phyloP scores from a whole-genome alignment of 2,888 invertebrate species.

The Auanema freiburgensis region DNA sequence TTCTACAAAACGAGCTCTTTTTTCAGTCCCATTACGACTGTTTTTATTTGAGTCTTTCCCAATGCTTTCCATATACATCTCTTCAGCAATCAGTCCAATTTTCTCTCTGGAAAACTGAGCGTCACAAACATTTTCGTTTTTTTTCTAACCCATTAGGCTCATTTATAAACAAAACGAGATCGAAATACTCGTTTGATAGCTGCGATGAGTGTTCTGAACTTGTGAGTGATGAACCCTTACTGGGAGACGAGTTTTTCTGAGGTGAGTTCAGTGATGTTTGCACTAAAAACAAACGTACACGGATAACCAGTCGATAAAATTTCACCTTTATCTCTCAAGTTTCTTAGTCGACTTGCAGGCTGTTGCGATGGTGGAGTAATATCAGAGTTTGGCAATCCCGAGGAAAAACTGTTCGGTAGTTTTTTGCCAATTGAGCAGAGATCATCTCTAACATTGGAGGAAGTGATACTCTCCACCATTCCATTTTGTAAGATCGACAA shows the following conservation, averaged over 20 bases:
- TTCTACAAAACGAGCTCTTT: constrained; percentile 54
- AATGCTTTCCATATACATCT: constrained; percentile 64
- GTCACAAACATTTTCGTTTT: background rate
- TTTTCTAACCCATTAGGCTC: background rate
- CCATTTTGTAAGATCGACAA: constrained; percentile 18
- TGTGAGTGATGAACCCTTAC: background rate
- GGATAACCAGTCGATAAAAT: background rate
- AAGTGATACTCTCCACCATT: constrained; percentile 5
- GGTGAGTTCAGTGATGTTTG: constrained; percentile 13
- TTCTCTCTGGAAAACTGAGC: constrained; percentile 1
- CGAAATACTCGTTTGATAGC: constrained; percentile 26
- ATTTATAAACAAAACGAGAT: constrained; percentile 23
- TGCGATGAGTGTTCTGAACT: background rate
- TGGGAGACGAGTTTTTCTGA: constrained; percentile 4
- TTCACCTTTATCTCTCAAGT: background rate
- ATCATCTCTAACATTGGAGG: constrained; percentile 11
- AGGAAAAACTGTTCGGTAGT: constrained; percentile 20
- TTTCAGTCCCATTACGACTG: constrained; percentile 36
- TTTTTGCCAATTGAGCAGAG: constrained; percentile 10
- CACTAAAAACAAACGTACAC: constrained; percentile 14
- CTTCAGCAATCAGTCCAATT: constrained; percentile 64
- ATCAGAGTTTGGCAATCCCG: constrained; percentile 3
- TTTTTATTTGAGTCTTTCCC: constrained; percentile 28
- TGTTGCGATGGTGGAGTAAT: constrained; percentile 25
- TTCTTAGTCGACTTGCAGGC: no score